phyloP scores from a whole-genome alignment of 1,140 invertebrate species.

The Drosophila burlai region DNA sequence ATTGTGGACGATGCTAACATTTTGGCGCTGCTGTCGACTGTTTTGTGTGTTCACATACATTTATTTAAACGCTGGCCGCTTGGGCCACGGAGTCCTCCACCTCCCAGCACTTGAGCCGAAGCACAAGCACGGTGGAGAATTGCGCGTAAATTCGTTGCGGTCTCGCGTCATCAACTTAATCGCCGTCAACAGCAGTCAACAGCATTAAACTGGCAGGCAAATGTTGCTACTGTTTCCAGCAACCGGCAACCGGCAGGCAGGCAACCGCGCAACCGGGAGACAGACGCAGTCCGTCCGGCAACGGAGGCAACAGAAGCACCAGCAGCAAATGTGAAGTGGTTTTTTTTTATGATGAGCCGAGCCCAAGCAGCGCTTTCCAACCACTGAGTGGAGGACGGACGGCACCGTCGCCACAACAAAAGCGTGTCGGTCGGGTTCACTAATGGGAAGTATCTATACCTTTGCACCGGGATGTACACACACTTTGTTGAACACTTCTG shows the following conservation, averaged over 20 bases:
- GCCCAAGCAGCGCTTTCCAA: constrained; percentile 58
- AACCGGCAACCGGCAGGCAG: constrained; percentile 28
- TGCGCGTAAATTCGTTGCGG: constrained; percentile 83
- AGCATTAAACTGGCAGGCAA: constrained; percentile 80
- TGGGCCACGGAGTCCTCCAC: constrained; percentile 22
- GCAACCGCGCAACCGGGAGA: constrained; percentile 15
- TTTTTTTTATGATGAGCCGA: constrained; percentile 74
- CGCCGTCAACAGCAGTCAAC: constrained; percentile 82
- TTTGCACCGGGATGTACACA: constrained; percentile 11
- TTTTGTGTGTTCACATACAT: constrained; percentile 52
- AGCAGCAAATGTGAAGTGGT: constrained; percentile 65
- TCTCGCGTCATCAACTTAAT: constrained; percentile 83
- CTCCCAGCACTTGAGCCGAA: constrained; percentile 47
- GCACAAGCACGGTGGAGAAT: constrained; percentile 69
- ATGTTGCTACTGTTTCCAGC: constrained; percentile 80
- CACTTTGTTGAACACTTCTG: constrained; percentile 4
- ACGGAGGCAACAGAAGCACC: constrained; percentile 34
- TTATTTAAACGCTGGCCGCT: constrained; percentile 71
- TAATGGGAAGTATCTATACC: constrained; percentile 27
- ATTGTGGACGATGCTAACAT: constrained; percentile 39
- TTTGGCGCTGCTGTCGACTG: constrained; percentile 31
- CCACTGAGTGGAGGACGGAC: constrained; percentile 35
- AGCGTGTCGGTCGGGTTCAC: constrained; percentile 56
- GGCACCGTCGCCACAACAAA: constrained; percentile 53
- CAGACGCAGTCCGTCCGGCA: constrained; percentile 43